Conservation (phyloP, 2,113 vertebrate genomes). For the Tauraco erythrolophus region DNA sequence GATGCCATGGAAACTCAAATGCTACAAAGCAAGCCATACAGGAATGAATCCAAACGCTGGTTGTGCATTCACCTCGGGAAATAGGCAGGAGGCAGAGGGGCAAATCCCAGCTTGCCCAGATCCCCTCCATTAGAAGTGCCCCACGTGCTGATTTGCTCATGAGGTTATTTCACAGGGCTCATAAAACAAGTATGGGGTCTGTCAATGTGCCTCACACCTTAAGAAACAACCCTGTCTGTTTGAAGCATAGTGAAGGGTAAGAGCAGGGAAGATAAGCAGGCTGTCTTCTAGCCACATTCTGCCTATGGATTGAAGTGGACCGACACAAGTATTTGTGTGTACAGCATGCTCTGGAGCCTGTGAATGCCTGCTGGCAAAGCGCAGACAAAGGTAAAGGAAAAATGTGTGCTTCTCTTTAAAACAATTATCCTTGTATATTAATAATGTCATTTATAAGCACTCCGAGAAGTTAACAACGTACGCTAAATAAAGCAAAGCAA, state of each 20-base stretch:
- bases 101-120: neutral
- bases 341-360: neutral
- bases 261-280: conserved; percentile 51
- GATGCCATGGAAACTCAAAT: conserved; percentile 17
- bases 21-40: neutral
- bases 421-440: conserved; percentile 58
- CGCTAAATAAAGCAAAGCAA: neutral
- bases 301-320: conserved; percentile 59
- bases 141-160: neutral
- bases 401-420: conserved; percentile 20
- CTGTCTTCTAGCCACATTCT: conserved; percentile 61
- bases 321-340: conserved; percentile 61
- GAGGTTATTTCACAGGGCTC: neutral
- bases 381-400: conserved; percentile 54
- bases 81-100: neutral
- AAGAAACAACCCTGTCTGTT: neutral
- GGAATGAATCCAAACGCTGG: neutral
- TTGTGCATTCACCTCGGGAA: neutral
- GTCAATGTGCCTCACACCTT: neutral
- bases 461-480: neutral
- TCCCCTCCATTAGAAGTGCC: neutral
- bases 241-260: conserved; percentile 11
- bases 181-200: neutral
- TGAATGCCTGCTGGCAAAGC: conserved; percentile 54
- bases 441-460: conserved; percentile 51